phyloP scores from a whole-genome alignment of 2,888 invertebrate genomes.

The Glyphotaelius pellucidus region DNA sequence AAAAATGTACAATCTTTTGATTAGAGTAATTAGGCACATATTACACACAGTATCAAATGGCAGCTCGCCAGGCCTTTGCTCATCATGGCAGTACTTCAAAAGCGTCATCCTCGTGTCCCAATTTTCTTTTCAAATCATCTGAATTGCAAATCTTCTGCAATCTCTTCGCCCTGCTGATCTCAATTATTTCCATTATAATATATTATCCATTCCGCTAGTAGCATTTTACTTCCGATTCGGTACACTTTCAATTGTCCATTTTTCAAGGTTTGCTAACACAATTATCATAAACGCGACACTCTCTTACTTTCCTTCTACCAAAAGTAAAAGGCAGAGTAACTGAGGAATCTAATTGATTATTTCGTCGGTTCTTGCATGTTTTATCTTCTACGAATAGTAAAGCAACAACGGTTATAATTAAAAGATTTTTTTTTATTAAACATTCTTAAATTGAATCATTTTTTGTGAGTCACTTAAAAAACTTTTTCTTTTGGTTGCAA shows the following conservation, averaged over 20 bases:
- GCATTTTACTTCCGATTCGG: not conserved
- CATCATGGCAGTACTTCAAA: not conserved
- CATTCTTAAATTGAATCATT: not conserved
- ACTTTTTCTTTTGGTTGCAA: not conserved
- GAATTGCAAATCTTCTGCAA: constrained; percentile 32
- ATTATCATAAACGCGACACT: constrained; percentile 33
- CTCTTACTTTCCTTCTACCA: constrained; percentile 25
- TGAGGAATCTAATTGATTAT: not conserved
- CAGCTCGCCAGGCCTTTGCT: not conserved
- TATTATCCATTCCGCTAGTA: not conserved
- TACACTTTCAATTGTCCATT: constrained; percentile 31
- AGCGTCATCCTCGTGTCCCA: constrained; percentile 5
- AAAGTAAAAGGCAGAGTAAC: not conserved
- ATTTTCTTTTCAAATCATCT: not conserved
- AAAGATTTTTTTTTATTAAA: not conserved
- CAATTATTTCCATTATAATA: not conserved
- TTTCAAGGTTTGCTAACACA: constrained; percentile 26
- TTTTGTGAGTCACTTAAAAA: not conserved
- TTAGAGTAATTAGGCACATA: not conserved
- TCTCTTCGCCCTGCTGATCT: constrained; percentile 21
- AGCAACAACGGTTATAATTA: not conserved
- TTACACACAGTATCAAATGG: not conserved
- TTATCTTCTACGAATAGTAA: not conserved
- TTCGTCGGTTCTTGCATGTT: not conserved
- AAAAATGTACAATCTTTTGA: not conserved